Percentiles rank a stretch among this genome's conserved stretches.
Conservation (phyloP, 2,888 invertebrate genomes). For the Micoletzkya japonica region DNA sequence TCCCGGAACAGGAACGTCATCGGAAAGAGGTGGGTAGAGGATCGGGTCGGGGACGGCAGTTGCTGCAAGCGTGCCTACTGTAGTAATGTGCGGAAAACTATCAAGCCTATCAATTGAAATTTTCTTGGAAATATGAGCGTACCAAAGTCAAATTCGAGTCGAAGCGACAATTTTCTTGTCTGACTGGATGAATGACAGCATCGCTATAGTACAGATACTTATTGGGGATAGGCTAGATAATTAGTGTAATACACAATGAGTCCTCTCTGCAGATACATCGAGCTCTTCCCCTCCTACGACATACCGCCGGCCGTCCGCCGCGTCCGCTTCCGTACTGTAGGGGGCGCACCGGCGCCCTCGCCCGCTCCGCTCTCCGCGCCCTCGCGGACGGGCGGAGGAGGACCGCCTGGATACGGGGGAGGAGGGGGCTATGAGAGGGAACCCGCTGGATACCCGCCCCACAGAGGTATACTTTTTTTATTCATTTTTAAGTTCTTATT, state of each 20-base stretch:
- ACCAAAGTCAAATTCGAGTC: too few species aligned
- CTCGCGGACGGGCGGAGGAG: not conserved
- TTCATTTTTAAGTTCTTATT: too few species aligned
- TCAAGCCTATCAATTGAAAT: too few species aligned
- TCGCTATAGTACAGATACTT: not conserved
- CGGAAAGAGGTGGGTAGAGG: constrained; percentile 70
- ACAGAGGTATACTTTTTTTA: too few species aligned
- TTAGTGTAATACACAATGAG: not conserved
- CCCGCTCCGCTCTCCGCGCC: constrained; percentile 33
- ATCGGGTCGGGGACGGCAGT: too few species aligned
- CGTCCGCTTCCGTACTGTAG: constrained; percentile 37
- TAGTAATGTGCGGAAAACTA: too few species aligned
- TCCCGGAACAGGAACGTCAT: constrained; percentile 47
- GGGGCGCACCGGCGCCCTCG: constrained; percentile 28
- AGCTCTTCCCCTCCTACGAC: constrained; percentile 75
- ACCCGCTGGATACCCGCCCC: too few species aligned
- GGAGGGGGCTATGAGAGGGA: too few species aligned
- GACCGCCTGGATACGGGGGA: not conserved
- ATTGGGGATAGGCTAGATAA: not conserved
- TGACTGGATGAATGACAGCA: not conserved
- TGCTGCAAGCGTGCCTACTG: too few species aligned
- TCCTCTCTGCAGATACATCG: constrained; percentile 71
- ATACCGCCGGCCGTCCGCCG: constrained; percentile 40
- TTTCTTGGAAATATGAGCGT: not conserved
- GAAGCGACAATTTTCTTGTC: too few species aligned